A percentile compares a stretch with the other conserved stretches of the same genome.
Conservation (phyloP, 2,888 invertebrate species). For the Ophion ventricosus region DNA sequence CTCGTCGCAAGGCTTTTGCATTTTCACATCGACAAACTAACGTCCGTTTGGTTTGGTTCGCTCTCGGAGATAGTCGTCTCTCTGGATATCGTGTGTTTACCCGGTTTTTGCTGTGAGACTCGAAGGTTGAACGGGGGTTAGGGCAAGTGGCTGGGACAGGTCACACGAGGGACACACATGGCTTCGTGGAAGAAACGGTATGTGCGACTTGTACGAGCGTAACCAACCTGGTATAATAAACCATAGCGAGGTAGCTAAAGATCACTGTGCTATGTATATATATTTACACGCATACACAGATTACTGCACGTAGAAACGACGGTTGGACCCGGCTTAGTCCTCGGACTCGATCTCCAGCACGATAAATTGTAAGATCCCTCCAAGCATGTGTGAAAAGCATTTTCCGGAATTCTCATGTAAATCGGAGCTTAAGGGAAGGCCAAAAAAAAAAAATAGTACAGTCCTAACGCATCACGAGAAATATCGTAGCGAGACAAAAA, state of each 20-base stretch:
- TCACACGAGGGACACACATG: conserved; percentile 7
- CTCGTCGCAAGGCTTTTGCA: neutral
- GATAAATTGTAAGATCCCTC: neutral
- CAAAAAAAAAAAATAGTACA: neutral
- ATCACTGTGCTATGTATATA: neutral
- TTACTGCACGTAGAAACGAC: neutral
- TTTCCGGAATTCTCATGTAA: neutral
- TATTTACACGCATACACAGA: neutral
- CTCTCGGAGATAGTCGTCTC: neutral
- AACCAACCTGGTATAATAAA: conserved; percentile 35
- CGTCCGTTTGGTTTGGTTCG: neutral
- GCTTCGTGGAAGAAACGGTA: conserved; percentile 64
- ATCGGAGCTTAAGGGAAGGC: neutral
- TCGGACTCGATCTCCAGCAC: neutral
- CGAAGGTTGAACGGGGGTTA: conserved; percentile 8
- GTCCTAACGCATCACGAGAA: neutral
- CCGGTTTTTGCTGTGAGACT: neutral
- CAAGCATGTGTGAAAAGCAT: neutral
- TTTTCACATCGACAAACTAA: neutral
- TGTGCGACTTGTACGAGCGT: conserved; percentile 17
- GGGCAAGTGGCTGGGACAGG: conserved; percentile 26
- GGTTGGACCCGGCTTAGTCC: neutral
- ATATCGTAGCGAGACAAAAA: neutral
- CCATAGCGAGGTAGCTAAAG: conserved; percentile 35
- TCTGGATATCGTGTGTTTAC: neutral